These are phyloP conservation scores for Abrostola tripartita DNA, from an alignment of 2,888 invertebrate genomes.

Conservation along the genomic window DNA sequence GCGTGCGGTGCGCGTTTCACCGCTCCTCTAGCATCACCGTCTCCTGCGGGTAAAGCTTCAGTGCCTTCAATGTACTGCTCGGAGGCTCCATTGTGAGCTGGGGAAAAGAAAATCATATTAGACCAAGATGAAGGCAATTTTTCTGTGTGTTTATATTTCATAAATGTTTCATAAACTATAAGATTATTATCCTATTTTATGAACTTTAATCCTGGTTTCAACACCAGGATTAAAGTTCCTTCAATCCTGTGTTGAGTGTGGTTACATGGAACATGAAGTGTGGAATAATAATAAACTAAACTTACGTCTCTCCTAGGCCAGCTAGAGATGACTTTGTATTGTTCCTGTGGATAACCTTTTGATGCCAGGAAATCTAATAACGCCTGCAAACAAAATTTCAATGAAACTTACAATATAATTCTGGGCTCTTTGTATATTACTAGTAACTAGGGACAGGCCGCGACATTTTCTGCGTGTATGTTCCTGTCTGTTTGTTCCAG, in stretches of 20 bases:
- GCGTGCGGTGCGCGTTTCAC: constrained; percentile 84
- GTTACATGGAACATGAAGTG: too few species aligned
- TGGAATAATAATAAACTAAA: constrained; percentile 58
- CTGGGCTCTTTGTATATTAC: too few species aligned
- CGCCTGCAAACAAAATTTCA: constrained; percentile 84
- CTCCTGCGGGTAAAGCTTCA: constrained; percentile 97
- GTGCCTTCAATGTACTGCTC: constrained; percentile 92
- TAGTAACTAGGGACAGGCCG: too few species aligned
- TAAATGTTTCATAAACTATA: too few species aligned
- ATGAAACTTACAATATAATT: not conserved
- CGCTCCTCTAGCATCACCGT: constrained; percentile 98
- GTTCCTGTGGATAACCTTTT: constrained; percentile 95
- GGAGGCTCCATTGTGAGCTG: constrained; percentile 94
- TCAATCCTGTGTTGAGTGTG: too few species aligned
- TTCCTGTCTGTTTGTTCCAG: not conserved
- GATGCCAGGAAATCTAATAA: constrained; percentile 96
- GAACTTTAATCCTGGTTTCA: too few species aligned
- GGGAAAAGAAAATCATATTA: constrained; percentile 13
- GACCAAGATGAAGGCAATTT: not conserved
- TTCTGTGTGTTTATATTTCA: too few species aligned
- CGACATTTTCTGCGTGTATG: too few species aligned
- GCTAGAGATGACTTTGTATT: constrained; percentile 97
- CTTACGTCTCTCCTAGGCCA: constrained; percentile 99
- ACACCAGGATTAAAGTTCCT: too few species aligned
- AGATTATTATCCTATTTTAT: too few species aligned